A percentile compares a stretch with the other conserved stretches of the same genome.
Evolutionary conservation across 1,140 invertebrate genomes (phyloP).

Genomic region (Hylaeus volcanicus): DNA sequence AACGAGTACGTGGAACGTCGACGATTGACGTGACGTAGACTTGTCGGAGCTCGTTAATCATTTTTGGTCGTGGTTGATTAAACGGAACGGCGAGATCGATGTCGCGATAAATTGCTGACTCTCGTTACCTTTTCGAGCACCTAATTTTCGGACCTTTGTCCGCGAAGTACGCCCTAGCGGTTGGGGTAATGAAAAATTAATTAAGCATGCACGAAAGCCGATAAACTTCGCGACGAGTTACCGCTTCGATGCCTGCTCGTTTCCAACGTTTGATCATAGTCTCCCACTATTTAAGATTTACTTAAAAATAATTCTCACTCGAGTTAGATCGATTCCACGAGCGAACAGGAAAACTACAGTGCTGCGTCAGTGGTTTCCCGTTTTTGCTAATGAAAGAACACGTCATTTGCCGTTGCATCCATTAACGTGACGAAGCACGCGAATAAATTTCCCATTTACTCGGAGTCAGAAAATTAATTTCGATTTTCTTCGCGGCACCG

Average conservation of each 20-base stretch:
- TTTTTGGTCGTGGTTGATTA: neutral
- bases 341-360: no score
- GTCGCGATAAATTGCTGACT: neutral
- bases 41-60: neutral
- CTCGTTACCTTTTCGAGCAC: neutral
- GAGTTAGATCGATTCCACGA: no score
- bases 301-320: no score
- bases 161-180: neutral
- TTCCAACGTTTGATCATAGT: neutral
- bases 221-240: neutral
- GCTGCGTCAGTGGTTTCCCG: no score
- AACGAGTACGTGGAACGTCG: neutral
- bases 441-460: neutral
- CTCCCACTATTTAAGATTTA: no score
- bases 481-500: neutral
- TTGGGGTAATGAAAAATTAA: neutral
- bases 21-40: neutral
- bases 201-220: neutral
- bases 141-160: conserved; percentile 9
- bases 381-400: no score
- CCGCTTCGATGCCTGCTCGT: no score
- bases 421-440: neutral
- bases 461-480: neutral
- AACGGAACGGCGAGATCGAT: neutral
- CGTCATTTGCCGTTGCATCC: no score